Conservation (phyloP, 2,797 vertebrate species). For the Margarornis squamiger region DNA sequence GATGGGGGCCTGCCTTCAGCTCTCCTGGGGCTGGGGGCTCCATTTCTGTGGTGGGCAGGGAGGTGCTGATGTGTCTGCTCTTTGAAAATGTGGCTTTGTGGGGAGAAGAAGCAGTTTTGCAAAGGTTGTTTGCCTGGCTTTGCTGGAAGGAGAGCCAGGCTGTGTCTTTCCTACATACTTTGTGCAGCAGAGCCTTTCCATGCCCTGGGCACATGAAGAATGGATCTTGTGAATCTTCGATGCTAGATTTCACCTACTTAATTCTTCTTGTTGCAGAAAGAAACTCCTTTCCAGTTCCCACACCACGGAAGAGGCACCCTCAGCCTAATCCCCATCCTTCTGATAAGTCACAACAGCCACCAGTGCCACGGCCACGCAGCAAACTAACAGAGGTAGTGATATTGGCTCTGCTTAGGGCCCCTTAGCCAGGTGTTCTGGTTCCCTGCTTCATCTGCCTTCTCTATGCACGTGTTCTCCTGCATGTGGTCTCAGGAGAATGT, state of each 20-base stretch:
- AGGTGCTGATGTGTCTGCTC: rapidly evolving
- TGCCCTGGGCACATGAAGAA: not conserved
- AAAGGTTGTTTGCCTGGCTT: not conserved
- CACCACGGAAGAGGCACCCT: constrained; percentile 70
- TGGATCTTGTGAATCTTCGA: not conserved
- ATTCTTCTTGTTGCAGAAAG: constrained; percentile 11
- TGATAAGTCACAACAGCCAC: constrained; percentile 12
- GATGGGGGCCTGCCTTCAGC: not conserved
- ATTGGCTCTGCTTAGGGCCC: not conserved
- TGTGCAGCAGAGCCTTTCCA: not conserved
- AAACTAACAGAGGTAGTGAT: constrained; percentile 72
- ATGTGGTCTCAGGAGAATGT: not conserved
- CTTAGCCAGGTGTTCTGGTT: not conserved
- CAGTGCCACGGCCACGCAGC: constrained; percentile 79
- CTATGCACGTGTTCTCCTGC: not conserved
- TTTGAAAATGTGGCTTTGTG: not conserved
- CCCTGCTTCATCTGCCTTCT: not conserved
- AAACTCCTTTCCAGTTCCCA: constrained; percentile 64
- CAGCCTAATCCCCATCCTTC: not conserved
- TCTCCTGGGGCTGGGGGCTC: not conserved
- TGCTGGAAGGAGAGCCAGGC: not conserved
- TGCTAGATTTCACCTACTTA: not conserved
- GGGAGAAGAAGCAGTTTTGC: not conserved
- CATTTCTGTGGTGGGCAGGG: rapidly evolving
- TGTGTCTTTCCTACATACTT: not conserved